Conservation (phyloP, 2,113 vertebrate genomes). For the Myanophis thanlyinensis region DNA sequence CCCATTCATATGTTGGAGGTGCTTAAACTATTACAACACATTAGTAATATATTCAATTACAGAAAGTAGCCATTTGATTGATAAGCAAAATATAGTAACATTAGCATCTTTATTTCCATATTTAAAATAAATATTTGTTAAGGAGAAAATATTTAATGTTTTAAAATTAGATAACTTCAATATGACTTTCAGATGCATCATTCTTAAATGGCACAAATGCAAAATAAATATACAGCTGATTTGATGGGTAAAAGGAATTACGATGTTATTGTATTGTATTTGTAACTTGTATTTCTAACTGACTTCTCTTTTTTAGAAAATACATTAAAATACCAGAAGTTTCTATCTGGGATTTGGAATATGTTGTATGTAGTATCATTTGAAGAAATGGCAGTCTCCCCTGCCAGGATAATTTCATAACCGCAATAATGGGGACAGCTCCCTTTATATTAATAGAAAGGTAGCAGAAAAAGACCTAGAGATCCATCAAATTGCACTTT, state of each 20-base stretch:
- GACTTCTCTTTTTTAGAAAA: background rate
- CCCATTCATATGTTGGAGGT: background rate
- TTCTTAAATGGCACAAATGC: background rate
- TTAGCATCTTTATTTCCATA: background rate
- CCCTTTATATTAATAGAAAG: background rate
- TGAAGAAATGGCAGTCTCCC: background rate
- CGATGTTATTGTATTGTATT: no score
- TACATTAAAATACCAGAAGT: background rate
- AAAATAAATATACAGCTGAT: background rate
- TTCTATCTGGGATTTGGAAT: background rate
- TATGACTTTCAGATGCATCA: background rate
- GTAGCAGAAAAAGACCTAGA: background rate
- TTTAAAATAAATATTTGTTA: background rate
- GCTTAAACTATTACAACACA: background rate
- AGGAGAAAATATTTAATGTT: background rate
- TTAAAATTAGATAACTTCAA: background rate
- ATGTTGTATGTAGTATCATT: background rate
- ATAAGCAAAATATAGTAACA: background rate
- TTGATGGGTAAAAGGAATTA: background rate
- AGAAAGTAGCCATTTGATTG: background rate
- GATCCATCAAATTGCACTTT: background rate
- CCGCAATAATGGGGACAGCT: background rate
- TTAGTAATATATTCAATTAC: background rate
- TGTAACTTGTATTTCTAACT: background rate
- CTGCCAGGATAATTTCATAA: background rate